Base-by-base conservation (phyloP, 2,113 vertebrate genomes). In the Tichodroma muraria region DNA sequence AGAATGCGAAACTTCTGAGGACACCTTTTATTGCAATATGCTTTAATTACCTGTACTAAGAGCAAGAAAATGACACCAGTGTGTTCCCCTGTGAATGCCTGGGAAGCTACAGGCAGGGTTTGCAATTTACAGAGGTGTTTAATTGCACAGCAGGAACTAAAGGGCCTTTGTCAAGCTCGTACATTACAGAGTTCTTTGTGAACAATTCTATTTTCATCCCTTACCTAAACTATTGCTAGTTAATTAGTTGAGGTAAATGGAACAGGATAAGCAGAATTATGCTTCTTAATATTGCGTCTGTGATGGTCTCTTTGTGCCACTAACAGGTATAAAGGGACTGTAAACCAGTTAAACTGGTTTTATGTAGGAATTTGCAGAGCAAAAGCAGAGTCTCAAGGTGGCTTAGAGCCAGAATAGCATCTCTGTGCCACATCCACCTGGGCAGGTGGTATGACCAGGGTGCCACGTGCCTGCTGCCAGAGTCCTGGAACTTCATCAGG, bases 331-430 rank as follows among this genome's bases (percentile, higher is more conserved):
- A 73, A 92, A 88, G 85, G 76, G 79, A 73, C 85, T 45, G 52
- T 44, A 90, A 75, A 89, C 90, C 77, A 89, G 94, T 90, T 92
- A 49, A 93, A 90, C 88, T 92, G 83, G 95, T 96, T 94, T 93
- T 84, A 37, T 3, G 3, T 16, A 71, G 89, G 92, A 90, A 86
- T 96, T 90, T 53, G 52, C 23, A 56, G 56, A 86, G 86, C 72
- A 4, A 3, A 72, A 78, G 89, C 75, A 77, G 72, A 88, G 56
- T 47, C 76, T 52, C 12, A 23, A 23, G 44, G 65, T 80, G 72
- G 71, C 80, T 68, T 28, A 10, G 40, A 56, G 86, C 69, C 83
- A 89, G 83, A 80, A 31, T 1, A 64, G 90, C 95, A 84, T 93
- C 88, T 35, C 38, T 63, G 80, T 80, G 86, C 53, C 88, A 27